phyloP scores from a whole-genome alignment of 2,113 vertebrate species.

The Sminthopsis crassicaudata region DNA sequence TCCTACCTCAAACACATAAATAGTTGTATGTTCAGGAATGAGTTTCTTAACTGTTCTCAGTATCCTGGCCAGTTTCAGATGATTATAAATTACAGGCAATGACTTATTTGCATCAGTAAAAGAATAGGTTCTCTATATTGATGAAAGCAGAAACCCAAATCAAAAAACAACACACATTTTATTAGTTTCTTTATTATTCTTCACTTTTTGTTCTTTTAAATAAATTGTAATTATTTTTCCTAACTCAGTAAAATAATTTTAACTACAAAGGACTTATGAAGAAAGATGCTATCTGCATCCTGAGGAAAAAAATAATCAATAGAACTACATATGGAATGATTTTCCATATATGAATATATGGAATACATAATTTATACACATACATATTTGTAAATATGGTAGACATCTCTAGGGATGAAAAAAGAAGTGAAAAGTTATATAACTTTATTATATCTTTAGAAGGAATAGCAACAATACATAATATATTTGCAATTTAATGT shows the following conservation, averaged over 20 bases:
- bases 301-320: background rate
- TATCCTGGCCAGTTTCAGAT: background rate
- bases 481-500: background rate
- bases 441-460: too few species aligned
- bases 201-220: background rate
- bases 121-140: background rate
- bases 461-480: background rate
- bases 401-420: too few species aligned
- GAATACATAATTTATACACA: too few species aligned
- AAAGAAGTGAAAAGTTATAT: too few species aligned
- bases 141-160: background rate
- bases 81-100: background rate
- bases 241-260: background rate
- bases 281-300: background rate
- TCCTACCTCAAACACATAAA: background rate
- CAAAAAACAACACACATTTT: background rate
- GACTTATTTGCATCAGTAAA: background rate
- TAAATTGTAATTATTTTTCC: background rate
- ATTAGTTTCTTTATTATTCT: background rate
- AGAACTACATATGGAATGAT: background rate
- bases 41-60: background rate
- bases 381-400: too few species aligned
- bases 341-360: background rate
- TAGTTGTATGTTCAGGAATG: background rate
- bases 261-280: background rate